Base-by-base conservation (phyloP, 2,888 invertebrate genomes). In the Macaria liturata region DNA sequence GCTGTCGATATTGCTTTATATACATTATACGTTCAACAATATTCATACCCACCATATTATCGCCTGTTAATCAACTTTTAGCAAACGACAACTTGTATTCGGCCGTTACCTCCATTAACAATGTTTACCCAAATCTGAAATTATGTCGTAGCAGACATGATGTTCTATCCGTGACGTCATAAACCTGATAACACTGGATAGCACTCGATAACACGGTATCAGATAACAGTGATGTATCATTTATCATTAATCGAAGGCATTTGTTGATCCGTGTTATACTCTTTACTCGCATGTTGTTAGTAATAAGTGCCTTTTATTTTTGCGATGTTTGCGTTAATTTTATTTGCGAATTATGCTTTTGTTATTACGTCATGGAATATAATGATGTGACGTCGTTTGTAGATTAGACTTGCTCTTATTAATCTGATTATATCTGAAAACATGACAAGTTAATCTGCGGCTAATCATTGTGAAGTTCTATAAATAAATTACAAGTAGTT, bases 211-310 rank as follows among this genome's bases (percentile, higher is more conserved):
- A 66, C 70, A 34, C 40, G 48, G 68, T 86, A 87, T 87, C 88
- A 71, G 86, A 85, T 88, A 85, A 69, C 70, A 50, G 75, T 87
- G 84, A 88, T 88, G 87, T 83, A 81, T 78, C 83, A 76, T 84
- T 20, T 89, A 89, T 78, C 83, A 76, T 84, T 89, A 89, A 89
- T 88, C 88, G 87, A 84, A 81, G 76, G 74, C 78, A 80, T 83
- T 81, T 78, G 77, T 77, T 72, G 72, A 72, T 74, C 70, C n/a
- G 42, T 9, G 75, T 20, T 68, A 71, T 20, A 20, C 20, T 20
- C 20, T 72, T 60, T 69, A 68, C 70, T 61, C 46, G 51, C 45
- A 44, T 55, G 59, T 56, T 52, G n/a, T 42, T n/a, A 9, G 9
- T 42, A 42, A 42, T 42, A 9, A 4, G 9, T 42, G n/a, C 42